These are phyloP conservation scores for Columba livia DNA, from an alignment of 2,113 vertebrate genomes.

Conservation along the genomic window DNA sequence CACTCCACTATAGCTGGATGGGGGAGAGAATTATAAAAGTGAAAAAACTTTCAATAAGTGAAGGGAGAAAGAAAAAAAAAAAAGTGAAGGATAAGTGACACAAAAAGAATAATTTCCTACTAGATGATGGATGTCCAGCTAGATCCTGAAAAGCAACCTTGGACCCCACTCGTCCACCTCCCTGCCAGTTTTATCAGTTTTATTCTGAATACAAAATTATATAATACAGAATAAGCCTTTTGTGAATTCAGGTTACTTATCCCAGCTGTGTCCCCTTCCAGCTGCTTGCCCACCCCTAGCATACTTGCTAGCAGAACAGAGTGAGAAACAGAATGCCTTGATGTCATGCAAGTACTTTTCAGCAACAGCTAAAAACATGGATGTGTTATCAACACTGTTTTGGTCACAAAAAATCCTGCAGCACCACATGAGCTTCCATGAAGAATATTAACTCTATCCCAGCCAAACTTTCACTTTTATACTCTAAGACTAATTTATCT, in stretches of 20 bases:
- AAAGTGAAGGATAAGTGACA: neutral
- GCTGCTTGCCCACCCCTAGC: no score
- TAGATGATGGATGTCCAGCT: neutral
- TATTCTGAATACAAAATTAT: neutral
- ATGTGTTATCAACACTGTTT: neutral
- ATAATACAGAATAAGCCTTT: neutral
- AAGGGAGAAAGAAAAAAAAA: neutral
- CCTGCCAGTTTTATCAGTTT: neutral
- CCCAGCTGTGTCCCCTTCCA: no score
- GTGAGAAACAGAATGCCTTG: no score
- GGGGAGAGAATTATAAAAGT: neutral
- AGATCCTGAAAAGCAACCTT: rapidly evolving
- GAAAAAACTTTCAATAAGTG: neutral
- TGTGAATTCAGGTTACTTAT: no score
- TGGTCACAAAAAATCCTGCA: neutral
- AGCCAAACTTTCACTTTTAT: neutral
- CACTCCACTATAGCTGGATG: neutral
- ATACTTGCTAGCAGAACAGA: no score
- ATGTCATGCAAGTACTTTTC: neutral
- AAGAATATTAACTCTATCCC: neutral
- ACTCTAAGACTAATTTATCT: neutral
- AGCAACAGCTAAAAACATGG: neutral
- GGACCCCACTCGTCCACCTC: rapidly evolving
- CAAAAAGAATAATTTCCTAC: neutral
- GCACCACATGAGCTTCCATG: neutral